These are phyloP conservation scores for Eurypyga helias DNA, from an alignment of 2,113 vertebrate species.

Conservation along the genomic window DNA sequence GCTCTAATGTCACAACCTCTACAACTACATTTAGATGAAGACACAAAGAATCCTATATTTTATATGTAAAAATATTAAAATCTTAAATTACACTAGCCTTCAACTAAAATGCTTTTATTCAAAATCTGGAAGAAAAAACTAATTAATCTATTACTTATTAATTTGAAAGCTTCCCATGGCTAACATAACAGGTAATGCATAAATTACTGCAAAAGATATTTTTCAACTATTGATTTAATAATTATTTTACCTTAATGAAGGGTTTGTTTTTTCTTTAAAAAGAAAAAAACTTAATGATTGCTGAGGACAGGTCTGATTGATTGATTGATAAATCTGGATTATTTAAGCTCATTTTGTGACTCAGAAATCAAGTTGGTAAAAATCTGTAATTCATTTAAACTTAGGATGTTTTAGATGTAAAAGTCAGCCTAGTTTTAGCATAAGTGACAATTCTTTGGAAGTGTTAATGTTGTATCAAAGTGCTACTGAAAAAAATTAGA, in stretches of 20 bases:
- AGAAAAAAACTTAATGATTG: not conserved
- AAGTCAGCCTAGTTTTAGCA: not conserved
- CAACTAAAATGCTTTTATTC: not conserved
- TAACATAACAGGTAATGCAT: not conserved
- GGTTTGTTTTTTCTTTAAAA: not conserved
- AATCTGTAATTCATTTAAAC: not conserved
- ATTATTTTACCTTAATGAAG: not conserved
- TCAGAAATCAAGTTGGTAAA: not conserved
- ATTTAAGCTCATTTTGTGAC: not conserved
- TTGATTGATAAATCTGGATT: not conserved
- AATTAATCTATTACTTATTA: not conserved
- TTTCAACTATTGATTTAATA: not conserved
- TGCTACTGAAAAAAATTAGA: not conserved
- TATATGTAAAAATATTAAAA: not conserved
- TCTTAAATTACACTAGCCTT: not conserved
- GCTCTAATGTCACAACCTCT: not conserved
- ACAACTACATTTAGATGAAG: slow-evolving; percentile 13
- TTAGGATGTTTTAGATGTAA: not conserved
- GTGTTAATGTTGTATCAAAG: not conserved
- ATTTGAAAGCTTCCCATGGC: not conserved
- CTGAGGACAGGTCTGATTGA: not conserved
- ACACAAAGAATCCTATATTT: not conserved
- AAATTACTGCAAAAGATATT: not conserved
- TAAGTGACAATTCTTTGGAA: not conserved
- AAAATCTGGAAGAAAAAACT: not conserved